phyloP scores from a whole-genome alignment of 1,140 invertebrate species.

The Drosophila persimilis region DNA sequence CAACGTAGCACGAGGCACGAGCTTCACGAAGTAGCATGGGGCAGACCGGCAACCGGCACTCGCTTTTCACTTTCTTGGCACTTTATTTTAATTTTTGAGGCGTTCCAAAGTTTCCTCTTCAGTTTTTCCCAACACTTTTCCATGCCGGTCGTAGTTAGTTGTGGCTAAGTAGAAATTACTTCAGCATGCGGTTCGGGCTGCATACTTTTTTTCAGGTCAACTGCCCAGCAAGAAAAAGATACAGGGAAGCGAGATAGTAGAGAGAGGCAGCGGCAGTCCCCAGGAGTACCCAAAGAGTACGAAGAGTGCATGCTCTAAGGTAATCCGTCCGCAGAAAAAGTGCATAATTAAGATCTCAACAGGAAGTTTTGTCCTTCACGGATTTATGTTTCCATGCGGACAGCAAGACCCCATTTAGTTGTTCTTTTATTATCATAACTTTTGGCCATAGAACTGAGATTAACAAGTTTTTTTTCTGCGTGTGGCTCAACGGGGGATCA shows the following conservation, averaged over 20 bases:
- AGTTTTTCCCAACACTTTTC: slow-evolving; percentile 39
- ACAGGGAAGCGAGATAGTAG: no score
- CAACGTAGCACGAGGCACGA: slow-evolving; percentile 20
- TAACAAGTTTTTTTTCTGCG: not conserved
- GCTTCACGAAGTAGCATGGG: not conserved
- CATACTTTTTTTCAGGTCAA: slow-evolving; percentile 47
- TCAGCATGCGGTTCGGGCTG: slow-evolving; percentile 51
- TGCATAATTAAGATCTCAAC: no score
- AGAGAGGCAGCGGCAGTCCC: no score
- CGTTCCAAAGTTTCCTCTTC: slow-evolving; percentile 55
- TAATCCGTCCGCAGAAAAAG: no score
- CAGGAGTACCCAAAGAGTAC: no score
- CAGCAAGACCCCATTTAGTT: no score
- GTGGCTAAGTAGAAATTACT: slow-evolving; percentile 72
- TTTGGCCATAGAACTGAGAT: no score
- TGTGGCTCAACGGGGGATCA: not conserved
- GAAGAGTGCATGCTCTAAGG: no score
- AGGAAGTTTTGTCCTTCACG: no score
- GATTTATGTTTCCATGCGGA: no score
- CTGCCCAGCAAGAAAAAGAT: no score
- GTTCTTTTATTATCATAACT: no score
- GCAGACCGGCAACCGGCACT: slow-evolving; percentile 17
- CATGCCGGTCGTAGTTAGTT: slow-evolving; percentile 53
- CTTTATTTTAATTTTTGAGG: slow-evolving; percentile 77
- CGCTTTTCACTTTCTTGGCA: slow-evolving; percentile 77